Evolutionary conservation across 2,113 vertebrate genomes (phyloP), one percentile per base, ranked within the genome.

Genomic region (Gavia stellata): DNA sequence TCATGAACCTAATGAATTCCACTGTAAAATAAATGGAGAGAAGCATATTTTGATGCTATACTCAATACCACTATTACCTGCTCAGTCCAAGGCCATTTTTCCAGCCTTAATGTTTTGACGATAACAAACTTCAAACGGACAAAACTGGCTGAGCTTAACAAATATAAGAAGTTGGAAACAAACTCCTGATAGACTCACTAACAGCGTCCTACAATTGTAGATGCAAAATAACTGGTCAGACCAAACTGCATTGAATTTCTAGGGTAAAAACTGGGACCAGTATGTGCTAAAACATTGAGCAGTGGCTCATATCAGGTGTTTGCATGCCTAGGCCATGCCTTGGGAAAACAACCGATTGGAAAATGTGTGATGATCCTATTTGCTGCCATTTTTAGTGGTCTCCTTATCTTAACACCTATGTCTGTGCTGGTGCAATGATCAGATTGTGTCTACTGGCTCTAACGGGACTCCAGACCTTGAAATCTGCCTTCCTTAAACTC

Each of bases 361-460:
- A 92, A 65, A 90, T 5, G 12, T 21, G n/a, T 50, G 45, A 24
- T 66, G 49, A 53, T 56, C 31, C 7, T 23, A 36, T 13, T 40
- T 17, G 33, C 40, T 95, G 61, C 33, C 13, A 20, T 36, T 80
- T 79, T 68, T 29, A 31, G 23, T 16, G 34, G 31, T 53, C 25
- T 49, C 15, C 45, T 40, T n/a, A 31, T 40, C 5, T 9, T 34
- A 81, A 49, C 19, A 10, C 14, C 18, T 52, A 12, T 0, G 0
- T 24, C 33, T 74, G 28, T 38, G 29, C 11, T 10, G 8, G 31
- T 68, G 11, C 40, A 59, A 17, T 1, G 6, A 70, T 34, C 40
- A 65, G 7, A 38, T 29, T 7, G 0, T 28, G 20, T 49, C 31
- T 83, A 9, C 28, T 28, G 26, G 34, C 44, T 70, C 63, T 62